Evolutionary conservation across 2,888 invertebrate species (phyloP).

Genomic region (Rhaphigaster nebulosa): DNA sequence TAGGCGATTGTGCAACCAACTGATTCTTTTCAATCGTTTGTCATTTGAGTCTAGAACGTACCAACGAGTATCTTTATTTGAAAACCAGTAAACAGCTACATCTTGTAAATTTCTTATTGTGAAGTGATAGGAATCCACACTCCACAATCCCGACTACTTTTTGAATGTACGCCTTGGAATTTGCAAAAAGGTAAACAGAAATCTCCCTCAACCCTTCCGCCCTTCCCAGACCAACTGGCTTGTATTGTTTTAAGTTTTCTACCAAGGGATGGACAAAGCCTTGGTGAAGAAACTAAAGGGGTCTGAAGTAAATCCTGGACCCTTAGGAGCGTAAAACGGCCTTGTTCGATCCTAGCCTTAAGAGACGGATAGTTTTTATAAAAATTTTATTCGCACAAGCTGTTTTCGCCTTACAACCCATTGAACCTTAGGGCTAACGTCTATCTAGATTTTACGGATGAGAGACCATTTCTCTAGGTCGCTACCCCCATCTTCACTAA

Average conservation of each 20-base stretch:
- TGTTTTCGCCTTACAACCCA: conserved; percentile 46
- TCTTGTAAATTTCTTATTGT: too few relatives aligned
- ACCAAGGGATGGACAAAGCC: not conserved
- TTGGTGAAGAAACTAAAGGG: not conserved
- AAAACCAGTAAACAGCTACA: too few relatives aligned
- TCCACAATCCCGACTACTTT: not conserved
- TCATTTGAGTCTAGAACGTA: too few relatives aligned
- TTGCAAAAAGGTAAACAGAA: not conserved
- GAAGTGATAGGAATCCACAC: not conserved
- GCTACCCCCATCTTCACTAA: conserved; percentile 39
- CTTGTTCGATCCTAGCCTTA: not conserved
- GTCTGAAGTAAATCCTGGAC: not conserved
- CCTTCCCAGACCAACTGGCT: not conserved
- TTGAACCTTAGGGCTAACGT: conserved; percentile 42
- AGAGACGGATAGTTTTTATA: conserved; percentile 47
- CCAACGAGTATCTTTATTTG: too few relatives aligned
- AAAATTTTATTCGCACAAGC: conserved; percentile 41
- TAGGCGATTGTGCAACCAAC: too few relatives aligned
- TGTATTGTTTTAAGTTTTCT: not conserved
- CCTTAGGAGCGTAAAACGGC: not conserved
- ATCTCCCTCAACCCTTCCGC: not conserved
- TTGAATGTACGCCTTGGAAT: not conserved
- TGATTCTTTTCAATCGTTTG: too few relatives aligned
- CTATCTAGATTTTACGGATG: conserved; percentile 48
- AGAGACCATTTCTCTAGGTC: conserved; percentile 44